Conservation (phyloP, 2,113 vertebrate genomes). For the Corynorhinus townsendii region DNA sequence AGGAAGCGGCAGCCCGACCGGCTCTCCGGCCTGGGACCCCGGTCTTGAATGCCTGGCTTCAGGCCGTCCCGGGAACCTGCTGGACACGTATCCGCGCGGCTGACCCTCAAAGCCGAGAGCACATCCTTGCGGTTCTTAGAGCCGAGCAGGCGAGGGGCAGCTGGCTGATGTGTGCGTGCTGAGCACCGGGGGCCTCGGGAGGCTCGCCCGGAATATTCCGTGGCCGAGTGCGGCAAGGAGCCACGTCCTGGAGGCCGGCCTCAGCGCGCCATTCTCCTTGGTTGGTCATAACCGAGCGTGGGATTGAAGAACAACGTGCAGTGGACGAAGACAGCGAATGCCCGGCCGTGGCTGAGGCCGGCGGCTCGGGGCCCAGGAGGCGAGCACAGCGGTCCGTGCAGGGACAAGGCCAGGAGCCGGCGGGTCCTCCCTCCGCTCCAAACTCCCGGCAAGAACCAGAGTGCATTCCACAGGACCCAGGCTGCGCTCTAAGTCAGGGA, state of each 20-base stretch:
- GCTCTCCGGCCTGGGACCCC: fast-evolving
- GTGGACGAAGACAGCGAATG: not conserved
- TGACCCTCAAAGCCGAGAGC: not conserved
- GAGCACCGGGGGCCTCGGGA: not conserved
- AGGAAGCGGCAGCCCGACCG: no score
- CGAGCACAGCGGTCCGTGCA: fast-evolving
- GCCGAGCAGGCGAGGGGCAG: not conserved
- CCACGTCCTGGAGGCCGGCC: fast-evolving
- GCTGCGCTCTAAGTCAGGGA: not conserved
- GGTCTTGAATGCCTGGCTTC: no score
- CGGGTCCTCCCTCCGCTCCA: not conserved
- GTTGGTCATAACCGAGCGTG: fast-evolving
- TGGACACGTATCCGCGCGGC: not conserved
- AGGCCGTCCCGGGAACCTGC: not conserved
- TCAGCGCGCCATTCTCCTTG: fast-evolving
- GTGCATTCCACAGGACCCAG: no score
- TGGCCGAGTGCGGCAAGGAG: not conserved
- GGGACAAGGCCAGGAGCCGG: fast-evolving
- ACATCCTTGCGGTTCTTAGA: not conserved
- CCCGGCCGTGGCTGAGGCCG: no score
- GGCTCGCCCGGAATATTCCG: not conserved
- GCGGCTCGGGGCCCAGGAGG: not conserved
- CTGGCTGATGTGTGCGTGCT: not conserved
- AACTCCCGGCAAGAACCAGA: not conserved
- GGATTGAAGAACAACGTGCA: no score